phyloP scores from a whole-genome alignment of 2,113 vertebrate species.

The Mus musculus region GRCm39 chr6:93254001-93254500 shows the following conservation, averaged over 20 bases:
- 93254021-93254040: conserved; percentile 9
- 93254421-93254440: not conserved
- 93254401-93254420: not conserved
- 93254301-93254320: not conserved
- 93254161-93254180: not conserved
- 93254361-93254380: not conserved
- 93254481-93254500: too few relatives aligned
- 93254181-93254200: not conserved
- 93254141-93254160: not conserved
- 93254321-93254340: not conserved
- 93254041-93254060: conserved; percentile 18
- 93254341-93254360: not conserved
- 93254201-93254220: not conserved
- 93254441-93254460: not conserved
- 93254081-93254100: not conserved
- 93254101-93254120: not conserved
- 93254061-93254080: not conserved
- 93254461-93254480: not conserved
- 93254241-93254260: not conserved
- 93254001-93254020: not conserved
- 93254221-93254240: not conserved
- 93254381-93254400: not conserved
- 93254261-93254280: not conserved
- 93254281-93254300: not conserved
- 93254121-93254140: not conserved